A percentile compares a stretch with the other conserved stretches of the same genome.
Evolutionary conservation across 2,797 vertebrate genomes (phyloP).

Genomic region (Ciconia nigra): DNA sequence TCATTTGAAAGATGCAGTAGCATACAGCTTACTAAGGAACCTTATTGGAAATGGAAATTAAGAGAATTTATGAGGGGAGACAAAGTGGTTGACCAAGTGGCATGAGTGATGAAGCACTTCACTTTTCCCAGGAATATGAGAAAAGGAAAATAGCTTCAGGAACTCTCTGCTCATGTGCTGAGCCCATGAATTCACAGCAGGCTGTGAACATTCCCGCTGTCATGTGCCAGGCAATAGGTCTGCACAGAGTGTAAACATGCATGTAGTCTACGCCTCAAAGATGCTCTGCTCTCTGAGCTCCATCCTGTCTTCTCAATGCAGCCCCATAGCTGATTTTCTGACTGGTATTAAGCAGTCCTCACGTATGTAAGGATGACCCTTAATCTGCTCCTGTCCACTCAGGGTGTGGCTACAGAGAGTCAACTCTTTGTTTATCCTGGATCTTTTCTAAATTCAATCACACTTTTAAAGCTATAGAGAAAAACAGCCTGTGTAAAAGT

Average conservation of each 20-base stretch:
- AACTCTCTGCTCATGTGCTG: not conserved
- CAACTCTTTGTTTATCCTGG: not conserved
- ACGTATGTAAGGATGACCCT: not conserved
- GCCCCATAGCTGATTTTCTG: not conserved
- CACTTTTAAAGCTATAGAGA: not conserved
- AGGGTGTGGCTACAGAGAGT: not conserved
- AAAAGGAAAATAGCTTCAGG: not conserved
- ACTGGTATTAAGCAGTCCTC: not conserved
- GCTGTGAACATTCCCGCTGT: rapidly evolving
- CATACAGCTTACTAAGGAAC: not conserved
- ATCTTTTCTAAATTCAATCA: not conserved
- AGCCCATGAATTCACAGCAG: not conserved
- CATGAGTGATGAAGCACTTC: not conserved
- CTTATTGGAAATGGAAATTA: not conserved
- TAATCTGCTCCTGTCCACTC: not conserved
- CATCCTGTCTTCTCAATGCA: not conserved
- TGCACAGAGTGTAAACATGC: not conserved
- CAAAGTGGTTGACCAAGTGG: not conserved
- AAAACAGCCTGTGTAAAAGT: not conserved
- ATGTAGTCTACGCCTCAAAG: not conserved
- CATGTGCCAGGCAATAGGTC: not conserved
- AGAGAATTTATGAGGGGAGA: not conserved
- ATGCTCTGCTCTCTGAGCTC: not conserved
- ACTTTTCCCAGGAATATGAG: not conserved
- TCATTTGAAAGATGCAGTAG: not conserved